These are phyloP conservation scores for Artemia franciscana DNA, from an alignment of 1,140 invertebrate genomes.

Conservation along the genomic window DNA sequence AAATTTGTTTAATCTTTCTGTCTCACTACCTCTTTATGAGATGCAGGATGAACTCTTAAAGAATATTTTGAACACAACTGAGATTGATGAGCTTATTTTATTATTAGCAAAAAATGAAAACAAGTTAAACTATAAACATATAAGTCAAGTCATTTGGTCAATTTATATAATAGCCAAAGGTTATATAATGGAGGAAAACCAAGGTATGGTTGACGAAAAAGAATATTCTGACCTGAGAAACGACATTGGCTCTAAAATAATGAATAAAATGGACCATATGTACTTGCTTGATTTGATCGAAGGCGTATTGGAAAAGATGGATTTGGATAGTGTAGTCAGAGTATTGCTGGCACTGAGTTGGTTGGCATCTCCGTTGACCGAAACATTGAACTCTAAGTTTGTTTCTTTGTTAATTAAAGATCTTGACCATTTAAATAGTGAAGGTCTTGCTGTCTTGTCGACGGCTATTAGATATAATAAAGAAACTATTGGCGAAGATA, in stretches of 20 bases:
- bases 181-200: background rate
- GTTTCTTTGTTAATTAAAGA: background rate
- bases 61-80: no score
- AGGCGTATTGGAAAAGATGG: background rate
- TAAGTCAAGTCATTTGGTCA: background rate
- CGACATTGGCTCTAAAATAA: background rate
- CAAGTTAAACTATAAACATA: background rate
- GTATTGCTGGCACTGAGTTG: background rate
- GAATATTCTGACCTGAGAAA: background rate
- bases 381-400: background rate
- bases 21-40: no score
- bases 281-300: background rate
- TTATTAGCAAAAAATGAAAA: background rate
- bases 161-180: background rate
- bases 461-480: background rate
- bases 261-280: background rate
- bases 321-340: background rate
- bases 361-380: background rate
- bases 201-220: background rate
- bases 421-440: background rate
- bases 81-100: background rate
- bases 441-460: background rate
- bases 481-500: background rate
- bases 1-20: no score
- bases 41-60: no score